Evolutionary conservation across 2,113 vertebrate genomes (phyloP).

Genomic region (Panthera leo): DNA sequence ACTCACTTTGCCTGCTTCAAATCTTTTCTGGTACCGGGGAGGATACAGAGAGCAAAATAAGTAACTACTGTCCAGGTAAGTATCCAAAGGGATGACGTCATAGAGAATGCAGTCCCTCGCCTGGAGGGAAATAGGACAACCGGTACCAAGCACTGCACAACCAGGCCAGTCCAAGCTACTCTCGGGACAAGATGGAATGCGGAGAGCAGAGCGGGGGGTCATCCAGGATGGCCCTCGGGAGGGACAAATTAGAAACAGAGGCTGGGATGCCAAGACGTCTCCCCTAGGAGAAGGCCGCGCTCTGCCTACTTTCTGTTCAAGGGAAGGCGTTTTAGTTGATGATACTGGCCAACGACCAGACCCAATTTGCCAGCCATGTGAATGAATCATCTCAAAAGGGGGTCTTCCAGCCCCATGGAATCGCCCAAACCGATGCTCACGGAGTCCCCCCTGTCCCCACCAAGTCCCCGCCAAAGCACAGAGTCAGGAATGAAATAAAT

Average conservation of each 20-base stretch:
- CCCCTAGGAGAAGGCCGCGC: background rate
- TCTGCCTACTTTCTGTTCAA: background rate
- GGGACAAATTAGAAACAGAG: background rate
- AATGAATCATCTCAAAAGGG: background rate
- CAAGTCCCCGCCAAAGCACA: background rate
- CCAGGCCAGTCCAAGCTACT: background rate
- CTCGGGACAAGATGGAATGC: fast-evolving
- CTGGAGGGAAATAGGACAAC: background rate
- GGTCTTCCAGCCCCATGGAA: background rate
- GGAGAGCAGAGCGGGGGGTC: background rate
- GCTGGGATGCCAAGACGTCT: background rate
- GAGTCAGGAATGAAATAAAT: background rate
- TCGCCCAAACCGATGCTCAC: fast-evolving
- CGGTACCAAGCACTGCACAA: background rate
- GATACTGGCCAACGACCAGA: background rate
- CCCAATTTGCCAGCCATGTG: background rate
- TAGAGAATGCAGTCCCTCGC: background rate
- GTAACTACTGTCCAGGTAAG: background rate
- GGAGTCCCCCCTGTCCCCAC: background rate
- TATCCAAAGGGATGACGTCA: background rate
- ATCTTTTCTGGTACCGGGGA: background rate
- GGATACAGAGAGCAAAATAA: background rate
- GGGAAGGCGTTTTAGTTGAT: background rate
- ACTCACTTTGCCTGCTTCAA: background rate
- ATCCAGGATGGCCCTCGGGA: background rate